Evolutionary conservation across 2,797 vertebrate genomes (phyloP).

Genomic region (Syngnathus acus): DNA sequence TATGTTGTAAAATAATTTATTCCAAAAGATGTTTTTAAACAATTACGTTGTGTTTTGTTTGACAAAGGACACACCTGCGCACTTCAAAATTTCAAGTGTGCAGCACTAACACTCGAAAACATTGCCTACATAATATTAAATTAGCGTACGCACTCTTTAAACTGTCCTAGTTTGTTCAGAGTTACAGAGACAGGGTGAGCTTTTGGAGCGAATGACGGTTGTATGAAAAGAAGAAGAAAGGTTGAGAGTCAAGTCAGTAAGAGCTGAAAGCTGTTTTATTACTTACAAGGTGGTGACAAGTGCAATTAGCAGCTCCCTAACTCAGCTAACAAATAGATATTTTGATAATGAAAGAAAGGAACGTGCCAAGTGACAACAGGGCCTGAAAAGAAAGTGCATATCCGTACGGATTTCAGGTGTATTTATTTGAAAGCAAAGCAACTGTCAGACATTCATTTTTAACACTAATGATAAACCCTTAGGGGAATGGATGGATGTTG

Average conservation of each 20-base stretch:
- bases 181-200: slow-evolving; percentile 43
- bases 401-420: no score
- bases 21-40: no score
- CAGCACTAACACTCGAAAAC: slow-evolving; percentile 42
- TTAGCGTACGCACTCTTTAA: slow-evolving; percentile 48
- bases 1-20: no score
- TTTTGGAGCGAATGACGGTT: slow-evolving; percentile 61
- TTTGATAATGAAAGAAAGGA: slow-evolving; percentile 23
- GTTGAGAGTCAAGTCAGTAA: slow-evolving; percentile 59
- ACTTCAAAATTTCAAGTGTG: slow-evolving; percentile 37
- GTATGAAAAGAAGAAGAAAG: slow-evolving; percentile 56
- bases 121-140: slow-evolving; percentile 37
- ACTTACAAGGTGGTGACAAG: slow-evolving; percentile 64
- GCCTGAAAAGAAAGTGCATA: not conserved
- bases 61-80: slow-evolving; percentile 33
- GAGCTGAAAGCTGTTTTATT: slow-evolving; percentile 56
- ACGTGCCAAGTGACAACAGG: not conserved
- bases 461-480: no score
- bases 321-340: slow-evolving; percentile 38
- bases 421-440: no score
- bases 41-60: not conserved
- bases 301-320: slow-evolving; percentile 62
- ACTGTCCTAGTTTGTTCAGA: slow-evolving; percentile 46
- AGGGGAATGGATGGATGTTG: no score
- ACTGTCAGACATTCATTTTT: no score